These are phyloP conservation scores for Gadopsis marmoratus DNA, from an alignment of 2,797 vertebrate genomes.

Conservation along the genomic window DNA sequence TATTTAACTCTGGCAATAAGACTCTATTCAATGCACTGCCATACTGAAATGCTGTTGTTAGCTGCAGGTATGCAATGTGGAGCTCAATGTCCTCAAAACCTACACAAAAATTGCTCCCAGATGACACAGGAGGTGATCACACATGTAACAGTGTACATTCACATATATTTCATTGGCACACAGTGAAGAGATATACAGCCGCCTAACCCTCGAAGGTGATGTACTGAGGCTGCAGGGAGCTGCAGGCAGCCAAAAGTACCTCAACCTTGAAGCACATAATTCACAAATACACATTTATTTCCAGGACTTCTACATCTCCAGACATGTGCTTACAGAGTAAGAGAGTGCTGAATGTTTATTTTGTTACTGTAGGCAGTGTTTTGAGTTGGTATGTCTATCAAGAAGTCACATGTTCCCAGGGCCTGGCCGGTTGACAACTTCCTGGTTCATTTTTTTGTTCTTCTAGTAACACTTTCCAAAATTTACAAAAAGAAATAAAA, in stretches of 20 bases:
- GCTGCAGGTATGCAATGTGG: slow-evolving; percentile 30
- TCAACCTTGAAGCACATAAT: slow-evolving; percentile 28
- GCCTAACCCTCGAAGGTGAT: neutral
- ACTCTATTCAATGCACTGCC: neutral
- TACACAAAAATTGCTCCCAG: slow-evolving; percentile 42
- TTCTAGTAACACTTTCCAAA: slow-evolving; percentile 36
- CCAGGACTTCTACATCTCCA: slow-evolving; percentile 5
- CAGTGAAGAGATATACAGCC: slow-evolving; percentile 29
- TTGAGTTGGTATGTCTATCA: slow-evolving; percentile 15
- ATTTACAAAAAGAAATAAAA: slow-evolving; percentile 9
- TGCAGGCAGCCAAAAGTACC: neutral
- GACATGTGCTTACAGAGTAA: slow-evolving; percentile 45
- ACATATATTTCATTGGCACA: slow-evolving; percentile 22
- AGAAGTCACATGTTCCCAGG: slow-evolving; percentile 51
- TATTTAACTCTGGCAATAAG: neutral
- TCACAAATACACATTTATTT: slow-evolving; percentile 41
- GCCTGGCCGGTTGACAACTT: slow-evolving; percentile 57
- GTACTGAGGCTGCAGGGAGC: neutral
- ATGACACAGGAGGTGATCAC: slow-evolving; percentile 38
- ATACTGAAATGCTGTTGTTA: slow-evolving; percentile 13
- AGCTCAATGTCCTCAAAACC: slow-evolving; percentile 4
- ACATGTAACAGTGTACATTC: slow-evolving; percentile 3
- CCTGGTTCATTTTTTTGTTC: slow-evolving; percentile 22
- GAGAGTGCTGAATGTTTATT: slow-evolving; percentile 64
- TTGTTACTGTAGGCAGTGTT: slow-evolving; percentile 59